phyloP scores from a whole-genome alignment of 2,797 vertebrate genomes.

The Enteromius mattozi region DNA sequence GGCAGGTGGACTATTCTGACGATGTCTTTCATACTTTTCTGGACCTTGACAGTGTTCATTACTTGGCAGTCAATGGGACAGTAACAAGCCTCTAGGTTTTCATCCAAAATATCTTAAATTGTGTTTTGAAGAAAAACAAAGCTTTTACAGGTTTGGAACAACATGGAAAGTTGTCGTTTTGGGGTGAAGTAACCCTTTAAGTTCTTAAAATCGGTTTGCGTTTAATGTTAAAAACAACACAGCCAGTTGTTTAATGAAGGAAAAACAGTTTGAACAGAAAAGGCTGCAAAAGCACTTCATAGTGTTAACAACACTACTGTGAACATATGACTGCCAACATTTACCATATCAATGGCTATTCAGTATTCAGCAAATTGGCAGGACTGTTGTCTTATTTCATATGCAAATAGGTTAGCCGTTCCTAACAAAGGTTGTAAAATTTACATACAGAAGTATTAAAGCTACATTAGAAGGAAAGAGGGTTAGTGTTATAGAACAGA shows the following conservation, averaged over 20 bases:
- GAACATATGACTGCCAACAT: background rate
- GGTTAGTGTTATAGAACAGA: background rate
- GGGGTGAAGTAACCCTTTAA: background rate
- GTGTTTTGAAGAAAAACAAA: too few species aligned
- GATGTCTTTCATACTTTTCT: too few species aligned
- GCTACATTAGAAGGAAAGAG: background rate
- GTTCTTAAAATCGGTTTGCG: background rate
- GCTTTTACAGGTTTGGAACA: too few species aligned
- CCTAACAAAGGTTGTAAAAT: background rate
- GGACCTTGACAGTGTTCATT: too few species aligned
- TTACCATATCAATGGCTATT: conserved; percentile 16
- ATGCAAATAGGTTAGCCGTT: conserved; percentile 6
- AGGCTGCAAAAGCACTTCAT: background rate
- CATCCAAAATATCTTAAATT: too few species aligned
- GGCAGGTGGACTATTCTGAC: too few species aligned
- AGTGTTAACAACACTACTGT: background rate
- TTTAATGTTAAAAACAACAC: conserved; percentile 1
- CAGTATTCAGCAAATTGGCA: background rate
- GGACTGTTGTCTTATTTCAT: background rate
- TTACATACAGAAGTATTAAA: background rate
- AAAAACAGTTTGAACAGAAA: background rate
- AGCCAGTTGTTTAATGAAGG: background rate
- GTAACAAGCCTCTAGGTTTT: too few species aligned
- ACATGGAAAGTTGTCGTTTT: too few species aligned
- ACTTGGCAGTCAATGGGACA: too few species aligned